Percentiles rank a stretch among this genome's conserved stretches.
Evolutionary conservation across 2,888 invertebrate species (phyloP).

Genomic region (Melanargia galathea): DNA sequence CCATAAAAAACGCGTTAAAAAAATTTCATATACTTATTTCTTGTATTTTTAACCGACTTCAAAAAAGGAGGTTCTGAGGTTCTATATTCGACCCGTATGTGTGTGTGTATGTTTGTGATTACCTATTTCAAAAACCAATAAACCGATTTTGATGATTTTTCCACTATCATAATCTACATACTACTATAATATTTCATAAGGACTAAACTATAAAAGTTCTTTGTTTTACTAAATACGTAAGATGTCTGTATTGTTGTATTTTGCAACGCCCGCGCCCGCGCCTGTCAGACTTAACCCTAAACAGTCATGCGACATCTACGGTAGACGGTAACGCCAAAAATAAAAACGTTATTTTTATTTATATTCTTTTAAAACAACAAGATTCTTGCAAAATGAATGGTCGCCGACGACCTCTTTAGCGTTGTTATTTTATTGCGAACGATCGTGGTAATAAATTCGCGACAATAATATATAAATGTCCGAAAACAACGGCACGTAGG

Average conservation of each 20-base stretch:
- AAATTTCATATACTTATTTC: too few relatives aligned
- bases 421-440: conserved; percentile 61
- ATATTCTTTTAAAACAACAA: conserved; percentile 37
- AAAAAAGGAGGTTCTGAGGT: too few relatives aligned
- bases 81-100: too few relatives aligned
- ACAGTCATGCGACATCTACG: conserved; percentile 22
- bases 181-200: too few relatives aligned
- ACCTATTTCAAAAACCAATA: too few relatives aligned
- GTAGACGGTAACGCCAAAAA: conserved; percentile 31
- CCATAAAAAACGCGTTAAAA: too few relatives aligned
- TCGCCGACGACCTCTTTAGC: conserved; percentile 67
- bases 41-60: too few relatives aligned
- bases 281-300: conserved; percentile 1
- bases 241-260: neutral
- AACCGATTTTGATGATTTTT: too few relatives aligned
- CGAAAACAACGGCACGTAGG: conserved; percentile 42
- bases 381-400: conserved; percentile 54
- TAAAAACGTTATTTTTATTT: conserved; percentile 40
- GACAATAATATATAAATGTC: conserved; percentile 55
- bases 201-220: too few relatives aligned
- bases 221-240: neutral
- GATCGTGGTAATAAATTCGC: conserved; percentile 66
- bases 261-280: too few relatives aligned
- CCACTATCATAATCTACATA: too few relatives aligned
- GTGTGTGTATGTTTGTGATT: too few relatives aligned